Conservation (phyloP, 2,888 invertebrate genomes). For the Oeneis ivallda region DNA sequence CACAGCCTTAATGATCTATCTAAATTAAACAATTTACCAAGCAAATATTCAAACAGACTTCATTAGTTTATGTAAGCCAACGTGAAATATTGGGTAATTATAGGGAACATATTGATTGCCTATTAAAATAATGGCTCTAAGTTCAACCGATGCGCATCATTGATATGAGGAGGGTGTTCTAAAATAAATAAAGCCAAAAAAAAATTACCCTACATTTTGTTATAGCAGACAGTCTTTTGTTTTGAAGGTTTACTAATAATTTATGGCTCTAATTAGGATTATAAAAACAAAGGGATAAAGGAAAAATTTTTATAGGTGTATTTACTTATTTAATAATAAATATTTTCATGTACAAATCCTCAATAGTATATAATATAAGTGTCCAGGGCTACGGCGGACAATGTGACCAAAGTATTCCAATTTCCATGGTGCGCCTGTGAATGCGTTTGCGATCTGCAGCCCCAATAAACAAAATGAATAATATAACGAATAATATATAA, state of each 20-base stretch:
- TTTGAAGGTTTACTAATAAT: not conserved
- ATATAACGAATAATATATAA: too few relatives aligned
- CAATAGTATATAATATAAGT: too few relatives aligned
- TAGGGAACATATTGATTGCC: conserved; percentile 71
- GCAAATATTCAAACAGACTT: conserved; percentile 75
- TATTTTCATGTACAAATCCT: too few relatives aligned
- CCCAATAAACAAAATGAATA: too few relatives aligned
- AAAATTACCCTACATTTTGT: conserved; percentile 56
- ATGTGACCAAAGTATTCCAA: too few relatives aligned
- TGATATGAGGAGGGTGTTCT: conserved; percentile 62
- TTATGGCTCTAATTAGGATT: not conserved
- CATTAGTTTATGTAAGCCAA: conserved; percentile 65
- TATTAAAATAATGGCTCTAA: conserved; percentile 72
- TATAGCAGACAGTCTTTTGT: conserved; percentile 55
- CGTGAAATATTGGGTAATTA: conserved; percentile 67
- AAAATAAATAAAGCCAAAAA: conserved; percentile 41
- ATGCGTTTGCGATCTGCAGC: too few relatives aligned
- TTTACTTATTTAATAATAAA: too few relatives aligned
- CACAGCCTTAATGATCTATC: conserved; percentile 65
- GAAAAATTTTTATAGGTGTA: too few relatives aligned
- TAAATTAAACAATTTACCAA: conserved; percentile 72
- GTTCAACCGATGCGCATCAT: conserved; percentile 65
- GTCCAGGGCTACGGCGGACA: too few relatives aligned
- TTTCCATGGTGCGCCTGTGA: too few relatives aligned
- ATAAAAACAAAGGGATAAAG: not conserved